These are phyloP conservation scores for Glossosoma conforme DNA, from an alignment of 1,140 invertebrate species.

Conservation along the genomic window DNA sequence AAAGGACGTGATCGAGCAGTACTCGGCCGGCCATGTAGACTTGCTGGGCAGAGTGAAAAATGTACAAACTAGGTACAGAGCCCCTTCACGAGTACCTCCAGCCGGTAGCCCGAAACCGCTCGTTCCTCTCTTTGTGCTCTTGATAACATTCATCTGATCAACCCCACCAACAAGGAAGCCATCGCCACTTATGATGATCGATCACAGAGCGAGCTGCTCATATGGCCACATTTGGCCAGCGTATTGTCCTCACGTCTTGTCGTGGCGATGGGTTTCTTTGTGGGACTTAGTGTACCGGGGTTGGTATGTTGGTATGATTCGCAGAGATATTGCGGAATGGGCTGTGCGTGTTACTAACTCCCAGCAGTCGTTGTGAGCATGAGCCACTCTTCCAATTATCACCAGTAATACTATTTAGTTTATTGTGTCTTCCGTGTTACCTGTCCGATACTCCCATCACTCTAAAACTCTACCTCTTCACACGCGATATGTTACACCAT, in stretches of 20 bases:
- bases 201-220: too few relatives aligned
- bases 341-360: conserved; percentile 16
- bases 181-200: too few relatives aligned
- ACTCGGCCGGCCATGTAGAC: conserved; percentile 88
- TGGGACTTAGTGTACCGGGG: too few relatives aligned
- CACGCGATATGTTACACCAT: too few relatives aligned
- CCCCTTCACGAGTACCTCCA: conserved; percentile 9
- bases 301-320: too few relatives aligned
- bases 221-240: too few relatives aligned
- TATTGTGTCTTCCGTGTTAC: conserved; percentile 1
- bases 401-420: conserved; percentile 15
- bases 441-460: too few relatives aligned
- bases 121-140: conserved; percentile 14
- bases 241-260: too few relatives aligned
- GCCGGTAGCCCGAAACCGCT: conserved; percentile 28
- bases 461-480: too few relatives aligned
- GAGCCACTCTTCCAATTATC: conserved; percentile 15
- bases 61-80: conserved; percentile 74
- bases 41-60: conserved; percentile 84
- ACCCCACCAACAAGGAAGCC: too few relatives aligned
- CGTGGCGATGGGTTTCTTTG: too few relatives aligned
- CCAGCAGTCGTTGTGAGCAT: conserved; percentile 26
- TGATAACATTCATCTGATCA: too few relatives aligned
- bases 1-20: conserved; percentile 96
- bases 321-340: conserved; percentile 5